These are phyloP conservation scores for Excalfactoria chinensis DNA, from an alignment of 2,113 vertebrate species.

Conservation along the genomic window DNA sequence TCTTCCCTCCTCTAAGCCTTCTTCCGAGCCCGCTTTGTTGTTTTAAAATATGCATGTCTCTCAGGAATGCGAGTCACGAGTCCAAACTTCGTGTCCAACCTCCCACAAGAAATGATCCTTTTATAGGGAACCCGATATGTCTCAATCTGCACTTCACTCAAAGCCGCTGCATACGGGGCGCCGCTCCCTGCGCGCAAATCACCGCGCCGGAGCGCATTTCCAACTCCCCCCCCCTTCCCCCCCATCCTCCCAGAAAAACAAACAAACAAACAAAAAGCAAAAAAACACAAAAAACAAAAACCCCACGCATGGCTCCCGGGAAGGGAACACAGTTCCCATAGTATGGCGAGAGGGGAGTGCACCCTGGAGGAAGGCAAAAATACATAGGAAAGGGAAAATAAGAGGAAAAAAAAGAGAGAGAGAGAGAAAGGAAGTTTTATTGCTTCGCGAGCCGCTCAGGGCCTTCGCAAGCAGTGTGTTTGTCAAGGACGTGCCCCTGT, in stretches of 20 bases:
- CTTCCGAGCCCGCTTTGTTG: slow-evolving; percentile 96
- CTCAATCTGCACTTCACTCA: slow-evolving; percentile 98
- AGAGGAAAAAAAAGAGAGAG: not conserved
- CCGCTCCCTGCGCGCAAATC: slow-evolving; percentile 79
- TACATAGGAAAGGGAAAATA: not conserved
- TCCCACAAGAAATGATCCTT: slow-evolving; percentile 99
- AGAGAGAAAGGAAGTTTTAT: slow-evolving; percentile 71
- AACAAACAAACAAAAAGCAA: not conserved
- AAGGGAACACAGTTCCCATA: slow-evolving; percentile 81
- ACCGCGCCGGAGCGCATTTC: slow-evolving; percentile 73
- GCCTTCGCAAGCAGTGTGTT: slow-evolving; percentile 83
- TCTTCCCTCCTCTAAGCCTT: slow-evolving; percentile 80
- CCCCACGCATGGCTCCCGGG: slow-evolving; percentile 71
- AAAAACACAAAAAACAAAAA: not conserved
- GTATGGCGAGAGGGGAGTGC: slow-evolving; percentile 80
- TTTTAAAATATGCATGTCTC: slow-evolving; percentile 99
- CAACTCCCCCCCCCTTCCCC: not conserved
- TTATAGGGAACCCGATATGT: slow-evolving; percentile 98
- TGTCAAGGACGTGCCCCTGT: slow-evolving; percentile 79
- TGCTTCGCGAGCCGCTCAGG: slow-evolving; percentile 74
- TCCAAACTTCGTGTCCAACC: slow-evolving; percentile 99
- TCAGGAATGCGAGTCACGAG: slow-evolving; percentile 99
- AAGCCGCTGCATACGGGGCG: slow-evolving; percentile 86
- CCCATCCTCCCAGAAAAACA: not conserved
- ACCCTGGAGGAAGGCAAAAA: slow-evolving; percentile 50